phyloP scores from a whole-genome alignment of 2,888 invertebrate genomes.

The Ernsta delagoae region DNA sequence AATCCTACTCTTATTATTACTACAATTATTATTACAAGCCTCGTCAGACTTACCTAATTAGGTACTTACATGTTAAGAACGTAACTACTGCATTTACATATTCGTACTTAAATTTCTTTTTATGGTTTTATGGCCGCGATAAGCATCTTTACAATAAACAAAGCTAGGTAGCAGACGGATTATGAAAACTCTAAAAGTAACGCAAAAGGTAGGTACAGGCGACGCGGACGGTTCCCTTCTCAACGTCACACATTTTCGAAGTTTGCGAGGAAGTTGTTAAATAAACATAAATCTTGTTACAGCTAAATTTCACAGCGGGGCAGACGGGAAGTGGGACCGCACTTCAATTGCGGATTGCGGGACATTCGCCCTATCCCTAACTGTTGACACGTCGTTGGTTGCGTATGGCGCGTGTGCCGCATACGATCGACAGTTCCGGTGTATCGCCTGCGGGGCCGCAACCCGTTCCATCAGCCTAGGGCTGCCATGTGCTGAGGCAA shows the following conservation, averaged over 20 bases:
- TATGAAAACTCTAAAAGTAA: not conserved
- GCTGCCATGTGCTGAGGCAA: not conserved
- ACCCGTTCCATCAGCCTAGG: conserved; percentile 55
- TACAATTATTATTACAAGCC: not conserved
- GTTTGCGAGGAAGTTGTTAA: conserved; percentile 19
- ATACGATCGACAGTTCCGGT: conserved; percentile 74
- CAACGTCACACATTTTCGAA: conserved; percentile 2
- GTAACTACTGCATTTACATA: not conserved
- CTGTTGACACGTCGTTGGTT: conserved; percentile 29
- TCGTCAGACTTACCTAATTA: not conserved
- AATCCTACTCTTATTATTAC: no score
- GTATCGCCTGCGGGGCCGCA: conserved; percentile 66
- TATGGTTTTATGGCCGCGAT: not conserved
- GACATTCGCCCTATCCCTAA: conserved; percentile 32
- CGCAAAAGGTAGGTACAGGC: not conserved
- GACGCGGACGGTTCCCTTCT: not conserved
- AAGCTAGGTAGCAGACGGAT: not conserved
- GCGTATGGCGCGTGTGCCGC: conserved; percentile 54
- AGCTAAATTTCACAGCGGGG: not conserved
- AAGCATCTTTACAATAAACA: not conserved
- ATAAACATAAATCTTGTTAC: conserved; percentile 8
- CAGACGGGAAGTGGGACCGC: conserved; percentile 30
- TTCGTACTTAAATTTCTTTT: not conserved
- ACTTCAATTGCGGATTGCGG: conserved; percentile 29
- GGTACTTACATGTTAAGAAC: not conserved